Evolutionary conservation across 2,888 invertebrate genomes (phyloP), one percentile per base, ranked within the genome.

Genomic region (Agrochola litura): DNA sequence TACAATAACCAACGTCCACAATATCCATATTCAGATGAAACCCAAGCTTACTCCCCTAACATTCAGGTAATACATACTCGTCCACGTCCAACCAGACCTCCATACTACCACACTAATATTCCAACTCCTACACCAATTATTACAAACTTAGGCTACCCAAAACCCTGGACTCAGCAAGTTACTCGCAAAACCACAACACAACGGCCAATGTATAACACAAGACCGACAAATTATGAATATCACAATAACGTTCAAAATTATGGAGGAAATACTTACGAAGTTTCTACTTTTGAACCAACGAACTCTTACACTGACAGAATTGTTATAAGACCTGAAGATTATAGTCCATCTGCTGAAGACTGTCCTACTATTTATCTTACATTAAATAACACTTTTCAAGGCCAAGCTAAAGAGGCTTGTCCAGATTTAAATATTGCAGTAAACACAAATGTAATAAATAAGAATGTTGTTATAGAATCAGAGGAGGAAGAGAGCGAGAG

Each of bases 401-500:
- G 96, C 9, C 97, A 97, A 90, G 97, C 95, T 67, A 97, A 98
- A 91, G 97, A 97, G 87, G 97, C 97, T 8, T 98, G 98, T 87
- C 97, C 97, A 0, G 98, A 98, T 93, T 93, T 98, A 79, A 98
- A 97, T 90, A 97, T 98, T 76, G 97, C 98, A 25, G 97, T 98
- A 4, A 98, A 98, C 84, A 98, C 98, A 0, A 97, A 98, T 88
- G 96, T 98, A 4, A 95, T 97, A 61, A 98, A 97, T 86, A 97
- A 97, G 79, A 97, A 97, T 80, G 94, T 96, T 46, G 95, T 96
- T 16, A 91, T 95, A 49, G 97, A 97, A 85, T 93, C 96, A 0
- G 95, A 96, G 10, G 96, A 95, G 85, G 95, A 96, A 67, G 91
- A 83, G 2, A 43, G 91, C 8, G 93, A 94, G 9, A 90, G 88